phyloP scores from a whole-genome alignment of 2,113 vertebrate species.

The Nothoprocta pentlandii region DNA sequence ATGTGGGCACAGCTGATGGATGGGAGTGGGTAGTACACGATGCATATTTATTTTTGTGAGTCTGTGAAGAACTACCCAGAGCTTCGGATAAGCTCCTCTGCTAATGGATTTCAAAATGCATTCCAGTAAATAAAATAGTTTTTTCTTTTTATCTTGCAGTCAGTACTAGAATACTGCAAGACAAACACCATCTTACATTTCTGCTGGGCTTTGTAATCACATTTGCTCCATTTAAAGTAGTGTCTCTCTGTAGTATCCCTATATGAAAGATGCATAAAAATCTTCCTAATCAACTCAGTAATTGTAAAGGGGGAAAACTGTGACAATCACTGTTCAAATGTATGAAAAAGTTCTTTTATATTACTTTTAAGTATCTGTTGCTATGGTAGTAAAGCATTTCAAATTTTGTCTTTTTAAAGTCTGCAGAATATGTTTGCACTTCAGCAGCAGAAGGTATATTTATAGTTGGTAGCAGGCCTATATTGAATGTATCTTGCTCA shows the following conservation, averaged over 20 bases:
- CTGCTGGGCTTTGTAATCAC: not conserved
- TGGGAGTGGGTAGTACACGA: not conserved
- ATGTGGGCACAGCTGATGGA: not conserved
- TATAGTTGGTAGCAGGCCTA: not conserved
- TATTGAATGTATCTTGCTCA: not conserved
- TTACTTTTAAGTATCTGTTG: conserved; percentile 30
- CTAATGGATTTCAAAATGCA: not conserved
- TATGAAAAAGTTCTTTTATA: not conserved
- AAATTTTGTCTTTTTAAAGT: not conserved
- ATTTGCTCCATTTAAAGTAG: not conserved
- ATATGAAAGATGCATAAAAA: not conserved
- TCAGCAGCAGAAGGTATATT: rapidly evolving
- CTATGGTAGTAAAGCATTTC: conserved; percentile 32
- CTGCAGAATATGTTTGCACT: conserved; percentile 19
- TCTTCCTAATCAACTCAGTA: not conserved
- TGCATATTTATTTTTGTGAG: not conserved
- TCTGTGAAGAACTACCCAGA: not conserved
- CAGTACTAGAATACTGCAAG: not conserved
- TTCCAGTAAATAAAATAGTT: not conserved
- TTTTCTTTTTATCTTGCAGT: not conserved
- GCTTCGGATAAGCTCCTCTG: not conserved
- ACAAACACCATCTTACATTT: not conserved
- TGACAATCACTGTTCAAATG: not conserved
- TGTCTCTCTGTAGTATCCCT: not conserved
- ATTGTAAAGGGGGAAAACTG: not conserved